Evolutionary conservation across 2,888 invertebrate genomes (phyloP), one percentile per base, ranked within the genome.

Genomic region (Eupithecia tripunctaria): DNA sequence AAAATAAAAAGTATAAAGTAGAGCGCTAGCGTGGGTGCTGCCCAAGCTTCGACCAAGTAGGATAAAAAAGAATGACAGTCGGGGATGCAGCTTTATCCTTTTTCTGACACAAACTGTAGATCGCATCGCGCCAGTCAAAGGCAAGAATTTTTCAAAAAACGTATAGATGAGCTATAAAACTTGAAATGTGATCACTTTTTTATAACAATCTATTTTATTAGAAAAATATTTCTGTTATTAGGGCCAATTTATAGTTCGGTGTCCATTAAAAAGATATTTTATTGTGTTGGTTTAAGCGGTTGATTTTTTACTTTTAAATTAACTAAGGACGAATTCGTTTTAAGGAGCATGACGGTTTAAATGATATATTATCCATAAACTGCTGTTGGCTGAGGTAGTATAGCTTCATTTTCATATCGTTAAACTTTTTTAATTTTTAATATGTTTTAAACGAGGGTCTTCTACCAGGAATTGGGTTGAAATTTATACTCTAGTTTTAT

Each of bases 161-260:
- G 85, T 89, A 89, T 88, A 86, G 86, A 85, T 86, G 86, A 85
- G 87, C 88, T 89, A 86, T 94, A 91, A 91, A 91, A 90, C 89
- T 91, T 88, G 86, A 88, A 90, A 89, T 88, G 86, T 81, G 86
- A 88, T 87, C 89, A 86, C 86, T 77, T 91, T 93, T 93, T 92
- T 91, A 84, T 90, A 80, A 62, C 79, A 73, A 81, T 81, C 85
- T 84, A 86, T 87, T 86, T 88, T 87, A 86, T 84, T 85, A 85
- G 85, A 89, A 89, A 92, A 91, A 91, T 94, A 92, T 92, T 91
- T 91, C 89, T 87, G 85, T 89, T 92, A 93, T 94, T 94, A 92
- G 81, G 85, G 85, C 86, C 86, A 91, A 92, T 93, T 93, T 93
- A 94, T 94, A 81, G 88, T 81, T 76, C 82, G 82, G 75, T 85